A percentile compares a stretch with the other conserved stretches of the same genome.
Evolutionary conservation across 2,888 invertebrate species (phyloP).

Genomic region (Meghimatium bilineatum): DNA sequence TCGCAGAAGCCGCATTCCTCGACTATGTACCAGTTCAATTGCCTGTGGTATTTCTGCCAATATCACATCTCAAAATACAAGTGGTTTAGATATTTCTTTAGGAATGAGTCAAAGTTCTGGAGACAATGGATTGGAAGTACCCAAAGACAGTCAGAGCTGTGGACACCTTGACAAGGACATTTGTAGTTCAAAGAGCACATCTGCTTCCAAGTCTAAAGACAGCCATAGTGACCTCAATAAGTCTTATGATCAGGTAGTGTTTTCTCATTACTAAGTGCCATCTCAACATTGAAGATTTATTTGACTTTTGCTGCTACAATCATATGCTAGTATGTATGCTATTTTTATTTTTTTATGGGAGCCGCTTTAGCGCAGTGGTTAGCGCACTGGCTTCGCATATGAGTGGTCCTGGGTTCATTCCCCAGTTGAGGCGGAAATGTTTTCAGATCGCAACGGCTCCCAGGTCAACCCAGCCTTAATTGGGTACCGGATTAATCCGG

Average conservation of each 20-base stretch:
- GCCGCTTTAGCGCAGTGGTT: too few species aligned
- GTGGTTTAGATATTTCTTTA: neutral
- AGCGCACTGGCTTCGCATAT: too few species aligned
- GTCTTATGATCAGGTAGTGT: slow-evolving; percentile 15
- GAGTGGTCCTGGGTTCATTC: too few species aligned
- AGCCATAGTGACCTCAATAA: neutral
- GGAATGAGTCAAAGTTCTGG: neutral
- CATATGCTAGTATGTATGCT: too few species aligned
- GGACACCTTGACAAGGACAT: neutral
- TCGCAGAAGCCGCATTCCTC: slow-evolving; percentile 49
- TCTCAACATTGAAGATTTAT: too few species aligned
- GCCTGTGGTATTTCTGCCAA: neutral
- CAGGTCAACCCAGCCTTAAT: too few species aligned
- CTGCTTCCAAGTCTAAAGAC: neutral
- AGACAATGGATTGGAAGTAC: neutral
- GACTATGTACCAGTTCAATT: neutral
- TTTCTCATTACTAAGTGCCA: neutral
- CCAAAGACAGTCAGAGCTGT: neutral
- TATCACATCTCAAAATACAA: neutral
- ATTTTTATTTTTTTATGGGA: too few species aligned
- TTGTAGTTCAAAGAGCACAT: neutral
- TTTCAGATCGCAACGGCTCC: too few species aligned
- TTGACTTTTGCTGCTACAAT: too few species aligned
- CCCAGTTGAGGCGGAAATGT: too few species aligned
- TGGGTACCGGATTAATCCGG: too few species aligned